Base-by-base conservation (phyloP, 2,797 vertebrate species). In the Enoplosus armatus region DNA sequence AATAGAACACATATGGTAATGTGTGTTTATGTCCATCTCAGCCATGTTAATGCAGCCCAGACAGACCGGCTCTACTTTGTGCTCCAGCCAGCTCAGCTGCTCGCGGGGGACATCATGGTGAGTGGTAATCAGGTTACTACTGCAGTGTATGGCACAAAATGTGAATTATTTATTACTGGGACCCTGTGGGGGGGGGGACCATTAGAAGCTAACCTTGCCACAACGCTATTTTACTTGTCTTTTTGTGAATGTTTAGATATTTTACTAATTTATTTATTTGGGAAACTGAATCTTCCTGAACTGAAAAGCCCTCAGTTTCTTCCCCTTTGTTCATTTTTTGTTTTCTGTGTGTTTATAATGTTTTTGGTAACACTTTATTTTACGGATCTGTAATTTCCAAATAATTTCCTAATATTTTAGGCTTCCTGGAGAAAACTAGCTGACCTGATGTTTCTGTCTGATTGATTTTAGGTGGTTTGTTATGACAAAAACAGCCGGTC, bases 91-190 rank as follows among this genome's bases (percentile, higher is more conserved):
- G 96, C 97, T 59, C 97, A 98, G 90, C 96, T 98, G 82, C 93
- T 98, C 61, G 97, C 97, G 68, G 97, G 97, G 3, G 97, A 99
- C 88, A 89, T 98, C 86, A 96, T 97, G 97, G 97, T 98, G 84
- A 96, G 97, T 63, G n/a, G 1, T 16, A 12, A 27, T 35, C 6
- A 35, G 16, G 5, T 39, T 24, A 48, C 9, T 47, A 8, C 8
- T 59, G 16, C 50, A 14, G 58, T 37, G 3, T 37, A 0, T 14
- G 20, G 6, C 4, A 55, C 11, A 59, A 0, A 31, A 41, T 50
- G 7, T 8, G 41, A 43, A 18, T 8, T 9, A 12, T 15, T 48
- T 3, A 16, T 60, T 45, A 33, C 2, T 4, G 15, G 33, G 10
- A 51, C 31, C n/a, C 15, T 29, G 6, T 45, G 18, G 39, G 45